Conservation (phyloP, 2,888 invertebrate genomes). For the Hyles lineata region DNA sequence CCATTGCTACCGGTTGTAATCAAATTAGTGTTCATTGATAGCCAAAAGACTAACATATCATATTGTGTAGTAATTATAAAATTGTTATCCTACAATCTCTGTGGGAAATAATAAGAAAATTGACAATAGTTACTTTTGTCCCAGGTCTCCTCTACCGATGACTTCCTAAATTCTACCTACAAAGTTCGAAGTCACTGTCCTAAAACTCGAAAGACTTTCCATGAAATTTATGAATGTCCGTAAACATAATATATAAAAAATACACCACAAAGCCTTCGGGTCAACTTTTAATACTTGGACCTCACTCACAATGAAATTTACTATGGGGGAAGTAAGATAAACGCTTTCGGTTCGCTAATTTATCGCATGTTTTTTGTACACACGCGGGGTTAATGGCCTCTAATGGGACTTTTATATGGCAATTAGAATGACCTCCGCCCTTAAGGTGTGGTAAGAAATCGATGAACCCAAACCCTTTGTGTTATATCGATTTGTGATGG, state of each 20-base stretch:
- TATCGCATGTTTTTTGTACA: conserved; percentile 80
- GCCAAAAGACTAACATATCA: no score
- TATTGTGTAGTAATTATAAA: no score
- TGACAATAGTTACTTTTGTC: no score
- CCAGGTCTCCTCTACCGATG: no score
- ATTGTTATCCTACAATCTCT: no score
- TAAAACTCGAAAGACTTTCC: no score
- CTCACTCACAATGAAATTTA: conserved; percentile 56
- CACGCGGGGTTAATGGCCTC: conserved; percentile 72
- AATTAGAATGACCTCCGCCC: conserved; percentile 66
- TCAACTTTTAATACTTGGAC: conserved; percentile 31
- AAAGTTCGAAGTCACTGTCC: no score
- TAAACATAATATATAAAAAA: conserved; percentile 32
- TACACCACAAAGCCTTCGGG: conserved; percentile 27
- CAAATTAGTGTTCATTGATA: no score
- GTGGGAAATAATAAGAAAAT: no score
- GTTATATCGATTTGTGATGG: background rate
- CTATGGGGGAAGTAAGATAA: conserved; percentile 65
- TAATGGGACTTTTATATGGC: conserved; percentile 76
- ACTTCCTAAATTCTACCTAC: no score
- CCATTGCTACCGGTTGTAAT: no score
- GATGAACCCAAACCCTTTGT: conserved; percentile 4
- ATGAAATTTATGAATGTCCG: background rate
- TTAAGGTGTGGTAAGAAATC: conserved; percentile 42
- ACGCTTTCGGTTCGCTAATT: conserved; percentile 73